These are phyloP conservation scores for Danaus melanippus DNA, from an alignment of 1,140 invertebrate species.

Conservation along the genomic window DNA sequence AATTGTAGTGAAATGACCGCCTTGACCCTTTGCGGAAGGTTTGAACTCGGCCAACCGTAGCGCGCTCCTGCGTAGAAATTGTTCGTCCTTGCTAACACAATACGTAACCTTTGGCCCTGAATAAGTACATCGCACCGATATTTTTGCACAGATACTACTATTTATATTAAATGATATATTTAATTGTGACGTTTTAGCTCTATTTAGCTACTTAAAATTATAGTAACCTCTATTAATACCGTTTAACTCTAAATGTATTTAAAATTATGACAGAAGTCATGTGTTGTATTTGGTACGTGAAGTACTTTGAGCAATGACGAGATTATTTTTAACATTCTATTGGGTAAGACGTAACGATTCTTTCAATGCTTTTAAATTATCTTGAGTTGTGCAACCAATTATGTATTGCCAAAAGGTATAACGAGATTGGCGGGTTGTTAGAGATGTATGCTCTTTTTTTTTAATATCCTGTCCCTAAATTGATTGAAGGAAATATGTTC, in stretches of 20 bases:
- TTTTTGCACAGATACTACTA: too few species aligned
- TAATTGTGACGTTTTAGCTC: too few species aligned
- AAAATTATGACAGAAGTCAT: too few species aligned
- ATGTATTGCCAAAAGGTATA: too few species aligned
- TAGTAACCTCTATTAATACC: too few species aligned
- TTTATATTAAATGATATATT: too few species aligned
- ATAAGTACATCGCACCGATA: conserved; percentile 8
- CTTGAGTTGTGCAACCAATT: too few species aligned
- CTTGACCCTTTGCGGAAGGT: conserved; percentile 68
- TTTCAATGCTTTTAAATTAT: too few species aligned
- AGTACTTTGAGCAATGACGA: background rate
- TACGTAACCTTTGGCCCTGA: conserved; percentile 52
- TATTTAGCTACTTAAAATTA: too few species aligned
- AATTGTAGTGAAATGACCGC: conserved; percentile 43
- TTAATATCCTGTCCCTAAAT: conserved; percentile 20
- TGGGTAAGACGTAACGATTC: conserved; percentile 9
- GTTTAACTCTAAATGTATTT: too few species aligned
- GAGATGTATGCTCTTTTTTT: conserved; percentile 5
- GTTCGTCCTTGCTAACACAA: conserved; percentile 59
- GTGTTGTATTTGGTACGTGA: too few species aligned
- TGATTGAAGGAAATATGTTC: conserved; percentile 19
- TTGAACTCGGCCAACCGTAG: conserved; percentile 42
- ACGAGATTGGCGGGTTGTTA: too few species aligned
- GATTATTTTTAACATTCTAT: conserved; percentile 13
- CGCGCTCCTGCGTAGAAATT: conserved; percentile 64